Evolutionary conservation across 2,797 vertebrate species (phyloP), one percentile per base, ranked within the genome.

Genomic region (Balearica regulorum): DNA sequence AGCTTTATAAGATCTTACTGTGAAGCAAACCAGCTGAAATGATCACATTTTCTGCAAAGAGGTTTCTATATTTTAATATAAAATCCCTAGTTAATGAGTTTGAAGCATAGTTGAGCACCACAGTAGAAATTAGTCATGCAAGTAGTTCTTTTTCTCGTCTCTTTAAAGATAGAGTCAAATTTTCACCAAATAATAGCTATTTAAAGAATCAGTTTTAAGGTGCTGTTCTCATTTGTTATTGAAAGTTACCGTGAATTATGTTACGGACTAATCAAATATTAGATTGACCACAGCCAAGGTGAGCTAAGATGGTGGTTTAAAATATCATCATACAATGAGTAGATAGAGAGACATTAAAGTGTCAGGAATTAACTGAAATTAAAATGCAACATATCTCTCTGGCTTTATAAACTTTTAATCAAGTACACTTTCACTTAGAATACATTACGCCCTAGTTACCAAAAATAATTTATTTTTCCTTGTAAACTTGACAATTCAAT

Each of bases 1-100:
- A 96, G 93, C 81, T 94, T 95, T 95, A 3, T 83, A 94, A 96
- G 80, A 87, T 90, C 69, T 94, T 71, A 69, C 49, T 86, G 62
- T 71, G 61, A 81, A 88, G 79, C 39, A 89, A 92, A 83, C 75
- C 60, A 83, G 90, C 87, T 94, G 66, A 94, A 94, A 83, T 85
- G 51, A 92, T n/a, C 87, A 87, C 55, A 43, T 93, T 86, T 93
- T 89, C 82, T 94, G 87, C 84, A 92, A 46, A 60, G 79, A 31
- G 29, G 9, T 90, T 95, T 95, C 73, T 89, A 57, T 64, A 64
- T 87, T 94, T 91, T 83, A 82, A 54, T 76, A 57, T 89, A 77
- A 94, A 93, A 86, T 92, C 86, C 86, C 33, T 48, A 29, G 16
- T 73, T 92, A 96, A 94, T 92, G 91, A 94, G 65, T 84, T 55